phyloP scores from a whole-genome alignment of 2,888 invertebrate genomes.

The Romanomermis culicivorax region DNA sequence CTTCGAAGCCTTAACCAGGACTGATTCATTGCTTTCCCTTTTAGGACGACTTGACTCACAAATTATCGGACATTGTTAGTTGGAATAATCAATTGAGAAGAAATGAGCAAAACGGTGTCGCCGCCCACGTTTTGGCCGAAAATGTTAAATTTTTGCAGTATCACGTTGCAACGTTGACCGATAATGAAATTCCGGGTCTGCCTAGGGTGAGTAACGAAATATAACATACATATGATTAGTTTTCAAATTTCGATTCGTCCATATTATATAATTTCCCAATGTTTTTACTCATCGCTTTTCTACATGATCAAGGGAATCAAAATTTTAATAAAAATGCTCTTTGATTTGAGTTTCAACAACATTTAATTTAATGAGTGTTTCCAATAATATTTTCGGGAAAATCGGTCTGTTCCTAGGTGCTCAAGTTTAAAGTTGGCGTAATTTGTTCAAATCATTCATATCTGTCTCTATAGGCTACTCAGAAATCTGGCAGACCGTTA shows the following conservation, averaged over 20 bases:
- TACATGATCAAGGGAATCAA: too few species aligned
- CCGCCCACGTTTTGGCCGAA: constrained; percentile 85
- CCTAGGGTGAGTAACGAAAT: constrained; percentile 41
- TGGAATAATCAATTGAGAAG: constrained; percentile 80
- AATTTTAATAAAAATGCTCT: too few species aligned
- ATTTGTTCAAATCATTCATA: neutral
- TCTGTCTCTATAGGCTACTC: constrained; percentile 51
- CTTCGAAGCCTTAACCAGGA: too few species aligned
- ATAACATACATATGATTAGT: neutral
- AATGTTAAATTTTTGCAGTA: constrained; percentile 94
- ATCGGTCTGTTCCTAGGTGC: too few species aligned
- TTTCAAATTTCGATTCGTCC: neutral
- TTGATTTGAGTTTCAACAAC: too few species aligned
- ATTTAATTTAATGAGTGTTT: too few species aligned
- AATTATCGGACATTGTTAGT: constrained; percentile 92
- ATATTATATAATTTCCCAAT: too few species aligned
- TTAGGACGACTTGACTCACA: constrained; percentile 95
- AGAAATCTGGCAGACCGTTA: constrained; percentile 92
- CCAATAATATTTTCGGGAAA: too few species aligned
- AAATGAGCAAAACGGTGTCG: constrained; percentile 88
- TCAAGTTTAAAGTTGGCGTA: too few species aligned
- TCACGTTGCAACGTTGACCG: constrained; percentile 89
- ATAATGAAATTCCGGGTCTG: constrained; percentile 96
- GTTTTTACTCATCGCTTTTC: too few species aligned
- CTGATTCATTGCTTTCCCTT: too few species aligned